Conservation (phyloP, 2,113 vertebrate species). For the Lasiurus cinereus region DNA sequence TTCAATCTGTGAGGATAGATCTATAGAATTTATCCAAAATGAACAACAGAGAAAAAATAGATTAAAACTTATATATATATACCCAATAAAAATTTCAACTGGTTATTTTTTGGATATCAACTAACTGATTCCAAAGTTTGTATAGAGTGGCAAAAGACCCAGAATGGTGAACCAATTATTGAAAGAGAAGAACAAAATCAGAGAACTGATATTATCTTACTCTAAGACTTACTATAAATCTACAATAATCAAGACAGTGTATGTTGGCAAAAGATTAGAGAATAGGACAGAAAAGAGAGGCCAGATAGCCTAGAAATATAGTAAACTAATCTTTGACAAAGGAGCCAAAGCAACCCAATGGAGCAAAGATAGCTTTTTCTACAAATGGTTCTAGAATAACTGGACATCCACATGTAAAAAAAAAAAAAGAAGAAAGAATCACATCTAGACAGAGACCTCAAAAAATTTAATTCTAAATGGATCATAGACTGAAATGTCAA, state of each 20-base stretch:
- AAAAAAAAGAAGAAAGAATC: background rate
- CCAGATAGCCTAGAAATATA: background rate
- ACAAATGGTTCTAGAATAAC: background rate
- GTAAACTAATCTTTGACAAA: background rate
- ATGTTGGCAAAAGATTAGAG: background rate
- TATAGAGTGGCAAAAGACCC: background rate
- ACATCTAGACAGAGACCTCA: background rate
- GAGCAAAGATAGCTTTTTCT: background rate
- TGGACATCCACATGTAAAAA: background rate
- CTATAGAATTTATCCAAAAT: slow-evolving; percentile 6
- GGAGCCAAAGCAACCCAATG: background rate
- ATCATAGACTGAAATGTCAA: background rate
- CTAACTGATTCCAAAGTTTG: background rate
- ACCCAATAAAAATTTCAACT: background rate
- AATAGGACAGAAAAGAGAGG: background rate
- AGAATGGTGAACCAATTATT: background rate
- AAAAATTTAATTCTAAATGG: background rate
- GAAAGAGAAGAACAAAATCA: background rate
- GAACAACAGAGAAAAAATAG: background rate
- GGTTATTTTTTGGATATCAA: background rate
- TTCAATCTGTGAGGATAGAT: background rate
- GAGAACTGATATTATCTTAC: background rate
- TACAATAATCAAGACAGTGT: background rate
- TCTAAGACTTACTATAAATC: background rate
- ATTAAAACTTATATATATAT: background rate